Base-by-base conservation (phyloP, 2,888 invertebrate genomes). In the Marronus borbonicus region DNA sequence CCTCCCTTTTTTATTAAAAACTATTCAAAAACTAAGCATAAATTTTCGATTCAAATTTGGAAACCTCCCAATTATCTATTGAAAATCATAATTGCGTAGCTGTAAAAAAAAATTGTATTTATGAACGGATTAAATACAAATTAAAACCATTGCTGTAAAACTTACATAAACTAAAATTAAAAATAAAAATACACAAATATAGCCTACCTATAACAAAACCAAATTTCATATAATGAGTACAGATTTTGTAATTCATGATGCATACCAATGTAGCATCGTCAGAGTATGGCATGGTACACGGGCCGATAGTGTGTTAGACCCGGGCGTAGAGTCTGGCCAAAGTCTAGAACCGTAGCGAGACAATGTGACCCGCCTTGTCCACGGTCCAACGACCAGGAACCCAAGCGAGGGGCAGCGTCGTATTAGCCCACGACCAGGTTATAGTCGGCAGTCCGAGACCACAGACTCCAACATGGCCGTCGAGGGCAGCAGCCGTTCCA, bases 391-490 rank as follows among this genome's bases (percentile, higher is more conserved):
- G 84, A 82, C 84, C 84, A 84, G 80, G 80, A 80, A 81, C 81
- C 81, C 80, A 81, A 80, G 80, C 82, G 83, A 80, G 83, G 82
- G 84, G 82, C 83, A 81, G 83, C 80, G 81, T 81, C 81, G 82
- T 81, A 79, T 80, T 80, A 80, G 81, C 79, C 81, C 80, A 79
- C 83, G 85, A 83, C 82, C 83, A 83, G 83, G 83, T 83, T 83
- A 80, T 83, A 82, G 83, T 82, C 81, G 82, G 81, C 82, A 82
- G 83, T 83, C 82, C 82, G 80, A 81, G 84, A 86, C 86, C 86
- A 84, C 85, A 85, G 86, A 85, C 85, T 86, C 85, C 84, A 86
- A 86, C 85, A 84, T 85, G 85, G 85, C 86, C 85, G 83, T 81
- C 83, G 81, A 79, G 84, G 83, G 84, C 82, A 80, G 81, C 79